A percentile compares a stretch with the other conserved stretches of the same genome.
Conservation (phyloP, 2,113 vertebrate species). For the Phalacrocorax aristotelis region DNA sequence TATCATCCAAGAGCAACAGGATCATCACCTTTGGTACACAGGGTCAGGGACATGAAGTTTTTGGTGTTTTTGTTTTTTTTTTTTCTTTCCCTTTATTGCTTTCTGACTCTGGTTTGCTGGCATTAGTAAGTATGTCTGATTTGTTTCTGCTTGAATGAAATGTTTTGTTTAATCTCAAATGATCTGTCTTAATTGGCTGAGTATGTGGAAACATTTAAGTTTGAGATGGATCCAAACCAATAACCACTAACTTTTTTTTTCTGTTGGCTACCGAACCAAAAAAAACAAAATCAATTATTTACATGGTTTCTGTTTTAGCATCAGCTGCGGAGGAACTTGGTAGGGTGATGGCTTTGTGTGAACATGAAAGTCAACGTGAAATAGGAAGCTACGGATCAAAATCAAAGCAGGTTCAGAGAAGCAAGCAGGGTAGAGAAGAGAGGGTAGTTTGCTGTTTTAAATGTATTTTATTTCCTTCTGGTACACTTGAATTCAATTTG, state of each 20-base stretch:
- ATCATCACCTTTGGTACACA: background rate
- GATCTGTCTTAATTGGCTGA: slow-evolving; percentile 29
- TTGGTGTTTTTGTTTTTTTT: background rate
- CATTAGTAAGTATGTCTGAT: background rate
- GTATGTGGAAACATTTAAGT: slow-evolving; percentile 31
- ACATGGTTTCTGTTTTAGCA: background rate
- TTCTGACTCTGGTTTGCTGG: background rate
- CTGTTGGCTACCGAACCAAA: background rate
- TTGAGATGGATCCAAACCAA: slow-evolving; percentile 24
- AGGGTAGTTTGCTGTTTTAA: background rate
- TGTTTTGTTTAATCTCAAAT: slow-evolving; percentile 33
- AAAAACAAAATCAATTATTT: background rate
- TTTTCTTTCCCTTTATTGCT: background rate
- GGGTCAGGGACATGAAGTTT: background rate
- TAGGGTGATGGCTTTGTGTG: background rate
- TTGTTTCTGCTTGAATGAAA: slow-evolving; percentile 29
- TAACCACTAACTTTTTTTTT: background rate
- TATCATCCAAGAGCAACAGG: background rate
- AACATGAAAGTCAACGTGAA: background rate
- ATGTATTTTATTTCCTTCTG: background rate
- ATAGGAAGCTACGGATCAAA: background rate
- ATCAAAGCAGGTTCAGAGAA: background rate
- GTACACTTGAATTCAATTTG: background rate
- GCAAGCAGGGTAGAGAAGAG: background rate
- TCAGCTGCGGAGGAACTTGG: background rate